Evolutionary conservation across 2,888 invertebrate species (phyloP).

Genomic region (Drosophila atripex): DNA sequence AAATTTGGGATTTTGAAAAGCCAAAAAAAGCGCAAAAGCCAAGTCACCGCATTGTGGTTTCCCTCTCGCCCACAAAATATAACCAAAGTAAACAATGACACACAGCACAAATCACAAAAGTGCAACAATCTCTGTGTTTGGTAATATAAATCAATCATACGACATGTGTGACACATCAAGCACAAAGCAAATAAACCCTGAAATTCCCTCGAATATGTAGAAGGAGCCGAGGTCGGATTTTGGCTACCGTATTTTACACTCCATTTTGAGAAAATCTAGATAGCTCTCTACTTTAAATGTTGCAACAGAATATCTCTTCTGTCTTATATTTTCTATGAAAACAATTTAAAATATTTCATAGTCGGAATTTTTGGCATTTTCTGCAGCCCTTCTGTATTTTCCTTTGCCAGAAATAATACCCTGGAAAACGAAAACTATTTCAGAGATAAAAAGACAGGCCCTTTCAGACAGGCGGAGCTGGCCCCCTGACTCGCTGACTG

Average conservation of each 20-base stretch:
- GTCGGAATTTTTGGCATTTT: not conserved
- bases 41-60: slow-evolving; percentile 13
- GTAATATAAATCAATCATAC: slow-evolving; percentile 59
- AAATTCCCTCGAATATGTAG: not conserved
- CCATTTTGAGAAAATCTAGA: not conserved
- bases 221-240: not conserved
- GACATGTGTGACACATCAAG: slow-evolving; percentile 49
- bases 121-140: slow-evolving; percentile 29
- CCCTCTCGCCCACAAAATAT: not conserved
- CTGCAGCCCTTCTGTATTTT: not conserved
- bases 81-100: slow-evolving; percentile 13
- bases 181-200: slow-evolving; percentile 28
- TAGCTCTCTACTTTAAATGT: not conserved
- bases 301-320: not conserved
- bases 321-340: not conserved
- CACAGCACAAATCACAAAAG: slow-evolving; percentile 34
- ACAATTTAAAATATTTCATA: not conserved
- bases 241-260: not conserved
- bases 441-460: slow-evolving; percentile 28
- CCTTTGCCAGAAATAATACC: not conserved
- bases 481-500: slow-evolving; percentile 51
- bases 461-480: slow-evolving; percentile 25
- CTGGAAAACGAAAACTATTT: slow-evolving; percentile 25
- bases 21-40: slow-evolving; percentile 25
- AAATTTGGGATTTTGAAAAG: slow-evolving; percentile 10